phyloP scores from a whole-genome alignment of 37 sponge, comb jelly and placozoan species.

The Corticium candelabrum region DNA sequence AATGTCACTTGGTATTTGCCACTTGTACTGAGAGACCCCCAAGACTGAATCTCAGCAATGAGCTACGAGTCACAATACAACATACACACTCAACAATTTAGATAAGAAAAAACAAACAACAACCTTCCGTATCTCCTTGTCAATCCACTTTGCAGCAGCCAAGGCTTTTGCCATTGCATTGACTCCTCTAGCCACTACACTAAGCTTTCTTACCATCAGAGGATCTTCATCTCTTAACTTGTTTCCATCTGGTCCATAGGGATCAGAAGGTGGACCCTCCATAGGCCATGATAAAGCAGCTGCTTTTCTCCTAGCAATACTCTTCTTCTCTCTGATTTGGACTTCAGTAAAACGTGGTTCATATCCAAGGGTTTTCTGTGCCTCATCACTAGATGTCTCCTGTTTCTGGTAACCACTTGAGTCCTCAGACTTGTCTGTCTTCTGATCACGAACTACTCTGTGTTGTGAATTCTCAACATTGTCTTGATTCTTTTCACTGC shows the following conservation, averaged over 20 bases:
- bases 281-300: background rate
- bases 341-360: background rate
- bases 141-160: slow-evolving; percentile 44
- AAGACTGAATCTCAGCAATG: slow-evolving; percentile 19
- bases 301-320: background rate
- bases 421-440: too few species aligned
- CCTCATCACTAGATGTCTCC: too few species aligned
- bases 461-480: background rate
- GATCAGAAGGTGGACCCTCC: background rate
- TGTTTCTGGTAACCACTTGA: too few species aligned
- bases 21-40: background rate
- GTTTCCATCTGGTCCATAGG: background rate
- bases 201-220: background rate
- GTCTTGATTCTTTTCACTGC: background rate
- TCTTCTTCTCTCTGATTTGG: background rate
- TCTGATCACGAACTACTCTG: too few species aligned
- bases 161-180: slow-evolving; percentile 6
- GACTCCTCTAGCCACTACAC: slow-evolving; percentile 10
- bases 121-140: slow-evolving; percentile 38
- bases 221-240: background rate
- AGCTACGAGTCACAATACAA: slow-evolving; percentile 12
- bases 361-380: too few species aligned
- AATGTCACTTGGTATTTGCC: slow-evolving; percentile 29
- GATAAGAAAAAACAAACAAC: too few species aligned
- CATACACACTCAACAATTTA: background rate